These are phyloP conservation scores for Bhutanitis thaidina DNA, from an alignment of 2,888 invertebrate genomes.

Conservation along the genomic window DNA sequence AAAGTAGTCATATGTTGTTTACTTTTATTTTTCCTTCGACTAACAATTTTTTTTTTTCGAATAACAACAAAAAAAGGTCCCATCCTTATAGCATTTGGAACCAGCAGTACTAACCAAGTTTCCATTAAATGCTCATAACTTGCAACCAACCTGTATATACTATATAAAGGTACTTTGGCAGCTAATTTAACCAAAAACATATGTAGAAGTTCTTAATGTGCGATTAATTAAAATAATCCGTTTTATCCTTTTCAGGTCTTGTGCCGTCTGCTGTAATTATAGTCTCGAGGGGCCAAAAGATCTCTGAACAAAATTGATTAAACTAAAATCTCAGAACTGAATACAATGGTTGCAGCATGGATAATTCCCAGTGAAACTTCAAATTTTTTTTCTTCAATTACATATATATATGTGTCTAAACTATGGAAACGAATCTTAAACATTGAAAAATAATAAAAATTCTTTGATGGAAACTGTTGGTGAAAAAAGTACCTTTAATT, in stretches of 20 bases:
- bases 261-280: conserved; percentile 92
- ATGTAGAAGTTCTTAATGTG: too few species aligned
- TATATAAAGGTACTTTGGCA: too few species aligned
- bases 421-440: conserved; percentile 3
- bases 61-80: too few species aligned
- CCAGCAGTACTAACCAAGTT: too few species aligned
- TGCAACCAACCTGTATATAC: too few species aligned
- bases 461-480: conserved; percentile 1
- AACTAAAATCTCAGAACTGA: conserved; percentile 10
- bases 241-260: conserved; percentile 79
- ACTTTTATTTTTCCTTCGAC: too few species aligned
- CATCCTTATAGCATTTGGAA: too few species aligned
- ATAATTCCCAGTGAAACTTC: not conserved
- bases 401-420: not conserved
- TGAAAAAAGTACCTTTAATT: conserved; percentile 35
- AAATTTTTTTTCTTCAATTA: not conserved
- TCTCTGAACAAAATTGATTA: not conserved
- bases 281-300: conserved; percentile 79
- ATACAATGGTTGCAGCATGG: not conserved
- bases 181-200: too few species aligned
- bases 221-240: too few species aligned
- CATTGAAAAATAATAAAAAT: conserved; percentile 3
- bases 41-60: too few species aligned
- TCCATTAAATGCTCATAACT: too few species aligned
- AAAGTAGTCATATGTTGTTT: too few species aligned